Evolutionary conservation across 2,113 vertebrate species (phyloP).

Genomic region (Sus scrofa): DNA sequence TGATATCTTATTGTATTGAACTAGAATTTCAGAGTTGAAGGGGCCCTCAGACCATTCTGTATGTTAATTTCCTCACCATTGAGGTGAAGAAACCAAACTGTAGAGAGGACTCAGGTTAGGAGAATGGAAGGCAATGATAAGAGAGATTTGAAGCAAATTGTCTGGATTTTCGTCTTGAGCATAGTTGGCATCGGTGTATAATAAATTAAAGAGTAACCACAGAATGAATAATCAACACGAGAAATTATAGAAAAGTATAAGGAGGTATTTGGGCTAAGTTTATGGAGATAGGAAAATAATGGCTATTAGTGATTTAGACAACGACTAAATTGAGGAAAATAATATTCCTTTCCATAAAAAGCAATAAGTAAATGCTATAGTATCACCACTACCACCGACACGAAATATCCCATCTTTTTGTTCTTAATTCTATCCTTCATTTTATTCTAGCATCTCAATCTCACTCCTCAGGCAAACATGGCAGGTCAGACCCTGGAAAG

Average conservation of each 20-base stretch:
- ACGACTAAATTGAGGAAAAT: not conserved
- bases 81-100: not conserved
- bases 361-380: not conserved
- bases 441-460: not conserved
- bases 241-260: slow-evolving; percentile 45
- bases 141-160: not conserved
- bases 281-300: slow-evolving; percentile 9
- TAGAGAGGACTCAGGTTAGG: not conserved
- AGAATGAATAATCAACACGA: not conserved
- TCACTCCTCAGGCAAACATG: not conserved
- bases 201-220: not conserved
- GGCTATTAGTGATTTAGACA: not conserved
- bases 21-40: not conserved
- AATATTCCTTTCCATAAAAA: not conserved
- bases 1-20: not conserved
- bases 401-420: not conserved
- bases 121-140: not conserved
- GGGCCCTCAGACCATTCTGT: not conserved
- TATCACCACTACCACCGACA: fast-evolving
- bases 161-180: not conserved
- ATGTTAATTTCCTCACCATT: not conserved
- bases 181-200: not conserved
- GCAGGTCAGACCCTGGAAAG: not conserved
- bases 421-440: slow-evolving; percentile 5
- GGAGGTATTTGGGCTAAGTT: not conserved